Evolutionary conservation across 2,888 invertebrate genomes (phyloP).

Genomic region (Drosophila gaucha): DNA sequence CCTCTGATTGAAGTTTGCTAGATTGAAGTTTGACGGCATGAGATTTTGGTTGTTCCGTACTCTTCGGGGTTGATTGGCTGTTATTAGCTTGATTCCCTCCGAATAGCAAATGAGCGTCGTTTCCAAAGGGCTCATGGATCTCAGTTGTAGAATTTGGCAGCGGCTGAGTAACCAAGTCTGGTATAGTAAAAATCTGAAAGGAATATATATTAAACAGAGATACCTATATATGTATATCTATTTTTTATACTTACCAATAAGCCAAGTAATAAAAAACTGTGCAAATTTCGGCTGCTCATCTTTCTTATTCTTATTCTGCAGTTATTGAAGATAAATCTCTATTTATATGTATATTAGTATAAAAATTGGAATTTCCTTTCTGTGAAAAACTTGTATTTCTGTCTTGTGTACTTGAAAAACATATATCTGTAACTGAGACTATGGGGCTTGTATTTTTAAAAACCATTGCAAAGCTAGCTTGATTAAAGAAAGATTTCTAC

Average conservation of each 20-base stretch:
- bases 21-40: too few species aligned
- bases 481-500: not conserved
- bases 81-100: not conserved
- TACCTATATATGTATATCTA: not conserved
- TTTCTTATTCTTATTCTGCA: not conserved
- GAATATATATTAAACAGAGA: not conserved
- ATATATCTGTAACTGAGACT: not conserved
- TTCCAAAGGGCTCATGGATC: not conserved
- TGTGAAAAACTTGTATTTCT: not conserved
- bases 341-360: not conserved
- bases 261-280: not conserved
- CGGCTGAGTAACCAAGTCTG: not conserved
- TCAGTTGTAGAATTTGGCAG: not conserved
- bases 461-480: not conserved
- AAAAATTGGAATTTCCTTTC: not conserved
- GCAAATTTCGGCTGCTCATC: constrained; percentile 9
- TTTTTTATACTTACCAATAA: constrained; percentile 7
- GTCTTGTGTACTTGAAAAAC: not conserved
- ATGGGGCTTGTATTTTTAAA: not conserved
- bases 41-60: too few species aligned
- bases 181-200: not conserved
- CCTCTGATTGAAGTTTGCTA: not conserved
- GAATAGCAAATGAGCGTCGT: not conserved
- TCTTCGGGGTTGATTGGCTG: not conserved
- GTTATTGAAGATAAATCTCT: not conserved